A percentile compares a stretch with the other conserved stretches of the same genome.
Conservation (phyloP, 2,797 vertebrate genomes). For the Anguilla obscura region DNA sequence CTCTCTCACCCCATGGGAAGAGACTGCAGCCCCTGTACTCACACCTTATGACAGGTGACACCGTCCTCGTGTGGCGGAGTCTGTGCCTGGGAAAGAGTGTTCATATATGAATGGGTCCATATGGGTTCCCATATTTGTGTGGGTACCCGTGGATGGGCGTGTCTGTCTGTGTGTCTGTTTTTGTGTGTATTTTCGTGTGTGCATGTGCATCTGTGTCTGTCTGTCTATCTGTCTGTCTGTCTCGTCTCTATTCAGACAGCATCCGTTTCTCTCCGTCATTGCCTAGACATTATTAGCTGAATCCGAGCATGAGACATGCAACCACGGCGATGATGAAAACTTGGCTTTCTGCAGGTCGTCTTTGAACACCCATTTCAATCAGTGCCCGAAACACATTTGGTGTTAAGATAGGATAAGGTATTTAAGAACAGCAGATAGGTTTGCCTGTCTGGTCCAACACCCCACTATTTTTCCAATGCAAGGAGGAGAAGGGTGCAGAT, state of each 20-base stretch:
- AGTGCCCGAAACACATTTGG: background rate
- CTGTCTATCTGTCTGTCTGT: background rate
- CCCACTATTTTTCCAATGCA: background rate
- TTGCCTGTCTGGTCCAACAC: background rate
- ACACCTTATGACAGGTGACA: background rate
- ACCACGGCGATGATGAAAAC: background rate
- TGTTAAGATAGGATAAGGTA: background rate
- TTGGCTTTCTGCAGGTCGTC: background rate
- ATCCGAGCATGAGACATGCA: background rate
- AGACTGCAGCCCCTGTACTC: background rate
- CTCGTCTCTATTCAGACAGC: background rate
- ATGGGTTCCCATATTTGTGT: background rate
- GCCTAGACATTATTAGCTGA: background rate
- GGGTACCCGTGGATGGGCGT: background rate
- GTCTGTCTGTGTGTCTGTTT: background rate
- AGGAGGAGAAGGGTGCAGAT: background rate
- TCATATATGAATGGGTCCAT: background rate
- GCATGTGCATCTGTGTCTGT: background rate
- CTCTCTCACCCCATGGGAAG: background rate
- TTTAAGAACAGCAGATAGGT: slow-evolving; percentile 11
- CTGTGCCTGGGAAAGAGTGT: background rate
- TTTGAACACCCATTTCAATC: background rate
- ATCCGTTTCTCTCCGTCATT: background rate
- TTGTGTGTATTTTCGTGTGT: background rate
- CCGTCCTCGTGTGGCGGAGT: background rate